Percentiles rank a stretch among this genome's conserved stretches.
These are phyloP conservation scores for Drosophila anomelani DNA, from an alignment of 2,888 invertebrate species.

Conservation along the genomic window DNA sequence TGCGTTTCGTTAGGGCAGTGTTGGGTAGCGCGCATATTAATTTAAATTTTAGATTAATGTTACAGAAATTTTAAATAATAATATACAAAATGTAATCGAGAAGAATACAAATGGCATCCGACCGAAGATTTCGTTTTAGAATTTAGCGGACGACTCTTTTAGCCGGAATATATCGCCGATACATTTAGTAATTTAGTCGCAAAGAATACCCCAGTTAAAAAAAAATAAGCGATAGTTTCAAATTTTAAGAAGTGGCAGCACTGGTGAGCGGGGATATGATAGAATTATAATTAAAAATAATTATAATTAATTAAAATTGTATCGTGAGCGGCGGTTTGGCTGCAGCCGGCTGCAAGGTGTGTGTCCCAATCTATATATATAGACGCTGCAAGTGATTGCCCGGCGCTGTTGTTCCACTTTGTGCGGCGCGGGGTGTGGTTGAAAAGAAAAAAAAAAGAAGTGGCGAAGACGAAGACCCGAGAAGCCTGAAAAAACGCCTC, in stretches of 20 bases:
- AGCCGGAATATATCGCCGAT: neutral
- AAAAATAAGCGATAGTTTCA: neutral
- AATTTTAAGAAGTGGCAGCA: neutral
- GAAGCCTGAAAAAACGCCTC: constrained; percentile 36
- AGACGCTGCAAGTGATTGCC: neutral
- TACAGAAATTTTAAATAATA: too few species aligned
- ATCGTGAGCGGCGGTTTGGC: constrained; percentile 23
- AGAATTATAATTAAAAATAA: constrained; percentile 11
- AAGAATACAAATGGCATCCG: too few species aligned
- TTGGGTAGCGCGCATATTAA: neutral
- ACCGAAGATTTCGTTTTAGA: too few species aligned
- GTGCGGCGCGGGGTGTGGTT: constrained; percentile 55
- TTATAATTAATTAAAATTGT: constrained; percentile 9
- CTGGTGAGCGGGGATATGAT: constrained; percentile 4
- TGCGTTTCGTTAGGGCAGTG: constrained; percentile 7
- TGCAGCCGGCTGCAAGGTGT: constrained; percentile 34
- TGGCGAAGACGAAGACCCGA: constrained; percentile 8
- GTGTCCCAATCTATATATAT: constrained; percentile 20
- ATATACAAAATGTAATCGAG: too few species aligned
- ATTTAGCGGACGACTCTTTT: too few species aligned
- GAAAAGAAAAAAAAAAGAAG: constrained; percentile 23
- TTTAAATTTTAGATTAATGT: neutral
- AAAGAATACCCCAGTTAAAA: neutral
- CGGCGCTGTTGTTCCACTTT: constrained; percentile 12
- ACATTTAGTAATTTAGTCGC: too few species aligned